Evolutionary conservation across 2,113 vertebrate genomes (phyloP), one percentile per base, ranked within the genome.

Genomic region (Oncorhynchus gorbuscha): DNA sequence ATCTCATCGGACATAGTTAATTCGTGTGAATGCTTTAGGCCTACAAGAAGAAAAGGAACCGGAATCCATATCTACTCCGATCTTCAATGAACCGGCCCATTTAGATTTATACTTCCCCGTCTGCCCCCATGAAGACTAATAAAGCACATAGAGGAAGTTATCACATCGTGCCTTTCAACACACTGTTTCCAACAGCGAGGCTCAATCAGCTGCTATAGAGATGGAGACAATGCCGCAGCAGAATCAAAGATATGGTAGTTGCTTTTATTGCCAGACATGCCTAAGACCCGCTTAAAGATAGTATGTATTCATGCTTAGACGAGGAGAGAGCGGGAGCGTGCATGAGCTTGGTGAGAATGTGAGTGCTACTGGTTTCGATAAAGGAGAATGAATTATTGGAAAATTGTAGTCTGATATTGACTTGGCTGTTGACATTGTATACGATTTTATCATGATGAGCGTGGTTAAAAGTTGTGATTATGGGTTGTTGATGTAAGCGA

Each of bases 181-280:
- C 32, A 48, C 24, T 20, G 51, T 78, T 78, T 73, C 76, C 59
- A 32, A 55, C 61, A 66, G 76, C 8, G 22, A 49, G 39, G 22
- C 1, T 49, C 16, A 9, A 30, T 39, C 48, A 67, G 32, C 70
- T 72, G 72, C 72, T 24, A 55, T 28, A 5, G 32, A 32, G 69
- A 76, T 82, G 22, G n/a, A n/a, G 59, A n/a, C n/a, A 35, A 35
- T 69, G 71, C 20, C 20, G 5, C 69, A 5, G 13, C 69, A 66
- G 69, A 67, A 81, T 79, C 71, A 79, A 71, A 81, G 74, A 81
- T 49, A 62, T 20, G 69, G 66, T 75, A 66, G 55, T 75, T 73
- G 67, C 66, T 24, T 80, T 79, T 77, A 75, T 87, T 26, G 58
- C 18, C 30, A 32, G 32, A 13, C 45, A 22, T 51, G 62, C 51